A percentile compares a stretch with the other conserved stretches of the same genome.
phyloP scores from a whole-genome alignment of 2,113 vertebrate genomes.

The Myrmecobius fasciatus region DNA sequence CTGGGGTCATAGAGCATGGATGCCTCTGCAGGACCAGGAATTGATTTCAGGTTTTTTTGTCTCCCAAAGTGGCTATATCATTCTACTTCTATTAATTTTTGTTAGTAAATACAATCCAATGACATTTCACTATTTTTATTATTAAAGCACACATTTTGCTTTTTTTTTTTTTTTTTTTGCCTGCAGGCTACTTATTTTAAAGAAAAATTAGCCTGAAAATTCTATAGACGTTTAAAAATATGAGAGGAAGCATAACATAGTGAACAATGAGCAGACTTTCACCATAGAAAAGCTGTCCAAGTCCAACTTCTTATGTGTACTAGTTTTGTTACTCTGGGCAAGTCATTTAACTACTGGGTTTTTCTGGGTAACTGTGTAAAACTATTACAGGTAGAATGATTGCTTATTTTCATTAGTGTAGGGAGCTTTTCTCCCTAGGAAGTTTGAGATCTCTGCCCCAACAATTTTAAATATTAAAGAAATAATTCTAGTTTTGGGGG shows the following conservation, averaged over 20 bases:
- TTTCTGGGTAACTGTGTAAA: neutral
- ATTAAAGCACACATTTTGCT: neutral
- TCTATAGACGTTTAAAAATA: neutral
- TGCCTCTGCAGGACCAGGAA: neutral
- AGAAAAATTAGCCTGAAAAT: neutral
- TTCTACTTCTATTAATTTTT: neutral
- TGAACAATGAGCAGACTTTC: neutral
- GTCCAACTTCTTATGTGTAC: neutral
- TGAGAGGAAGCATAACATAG: neutral
- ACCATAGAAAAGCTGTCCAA: neutral
- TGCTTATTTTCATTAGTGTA: neutral
- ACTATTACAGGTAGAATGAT: neutral
- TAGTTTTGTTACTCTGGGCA: neutral
- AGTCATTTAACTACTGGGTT: neutral
- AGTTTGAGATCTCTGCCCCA: neutral
- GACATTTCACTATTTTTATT: neutral
- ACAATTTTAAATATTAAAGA: neutral
- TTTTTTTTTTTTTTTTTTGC: neutral
- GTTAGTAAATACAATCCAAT: neutral
- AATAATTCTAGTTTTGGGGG: neutral
- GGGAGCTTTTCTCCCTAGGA: neutral
- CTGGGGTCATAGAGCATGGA: neutral
- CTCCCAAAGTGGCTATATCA: neutral
- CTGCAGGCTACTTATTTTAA: neutral
- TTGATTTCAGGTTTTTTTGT: neutral